Conservation (phyloP, 2,113 vertebrate species). For the Ondatra zibethicus region DNA sequence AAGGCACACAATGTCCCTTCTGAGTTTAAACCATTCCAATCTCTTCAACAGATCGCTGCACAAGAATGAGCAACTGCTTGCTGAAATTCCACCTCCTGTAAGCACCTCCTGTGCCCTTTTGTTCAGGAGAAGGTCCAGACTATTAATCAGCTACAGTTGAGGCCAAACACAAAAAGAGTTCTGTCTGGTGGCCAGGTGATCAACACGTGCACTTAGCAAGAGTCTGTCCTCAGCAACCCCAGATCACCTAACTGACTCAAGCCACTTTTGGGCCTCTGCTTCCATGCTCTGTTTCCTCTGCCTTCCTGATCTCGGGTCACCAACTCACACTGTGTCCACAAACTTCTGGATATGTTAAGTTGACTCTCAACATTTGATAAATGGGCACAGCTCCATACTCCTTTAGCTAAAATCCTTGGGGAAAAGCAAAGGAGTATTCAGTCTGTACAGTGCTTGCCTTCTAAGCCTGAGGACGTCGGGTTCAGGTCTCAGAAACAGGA, state of each 20-base stretch:
- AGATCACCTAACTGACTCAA: not conserved
- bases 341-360: not conserved
- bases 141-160: conserved; percentile 83
- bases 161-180: not conserved
- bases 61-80: conserved; percentile 84
- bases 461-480: not conserved
- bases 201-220: not conserved
- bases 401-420: not conserved
- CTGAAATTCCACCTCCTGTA: conserved; percentile 83
- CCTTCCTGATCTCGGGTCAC: not conserved
- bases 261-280: too few relatives aligned
- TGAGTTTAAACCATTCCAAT: conserved; percentile 83
- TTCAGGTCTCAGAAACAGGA: not conserved
- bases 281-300: not conserved
- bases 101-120: conserved; percentile 80
- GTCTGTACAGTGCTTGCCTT: not conserved
- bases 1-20: conserved; percentile 84
- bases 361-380: not conserved
- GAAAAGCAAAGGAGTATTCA: not conserved
- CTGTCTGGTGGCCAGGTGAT: not conserved
- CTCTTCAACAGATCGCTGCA: conserved; percentile 88
- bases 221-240: not conserved
- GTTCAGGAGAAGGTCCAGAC: conserved; percentile 83
- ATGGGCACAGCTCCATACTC: not conserved
- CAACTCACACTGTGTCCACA: too few relatives aligned